Percentiles rank a stretch among this genome's conserved stretches.
phyloP scores from a whole-genome alignment of 2,113 vertebrate species.

The Phylloscopus trochiloides region DNA sequence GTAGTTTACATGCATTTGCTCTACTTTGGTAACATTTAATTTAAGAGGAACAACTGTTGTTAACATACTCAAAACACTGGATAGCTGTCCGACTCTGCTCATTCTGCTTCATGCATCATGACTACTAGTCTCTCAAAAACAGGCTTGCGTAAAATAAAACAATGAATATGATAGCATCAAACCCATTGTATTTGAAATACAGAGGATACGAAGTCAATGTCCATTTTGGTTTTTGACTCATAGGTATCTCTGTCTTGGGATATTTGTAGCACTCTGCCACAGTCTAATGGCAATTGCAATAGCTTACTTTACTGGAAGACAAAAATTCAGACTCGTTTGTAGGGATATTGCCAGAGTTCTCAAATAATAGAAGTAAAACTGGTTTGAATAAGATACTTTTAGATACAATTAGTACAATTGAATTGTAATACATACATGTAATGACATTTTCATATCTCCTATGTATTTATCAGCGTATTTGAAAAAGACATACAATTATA shows the following conservation, averaged over 20 bases:
- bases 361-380: not conserved
- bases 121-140: not conserved
- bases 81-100: not conserved
- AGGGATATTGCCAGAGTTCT: not conserved
- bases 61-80: not conserved
- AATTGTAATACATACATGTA: not conserved
- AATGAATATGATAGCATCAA: not conserved
- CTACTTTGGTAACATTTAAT: not conserved
- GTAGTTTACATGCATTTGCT: not conserved
- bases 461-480: not conserved
- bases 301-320: not conserved
- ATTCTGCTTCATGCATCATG: not conserved
- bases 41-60: not conserved
- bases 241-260: not conserved
- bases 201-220: not conserved
- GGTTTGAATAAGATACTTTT: not conserved
- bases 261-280: not conserved
- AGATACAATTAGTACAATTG: too few species aligned
- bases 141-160: not conserved
- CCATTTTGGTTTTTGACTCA: fast-evolving
- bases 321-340: not conserved
- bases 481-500: not conserved
- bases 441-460: not conserved
- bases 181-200: not conserved
- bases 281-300: not conserved